A percentile compares a stretch with the other conserved stretches of the same genome.
phyloP scores from a whole-genome alignment of 2,888 invertebrate genomes.

The Thera britannica region DNA sequence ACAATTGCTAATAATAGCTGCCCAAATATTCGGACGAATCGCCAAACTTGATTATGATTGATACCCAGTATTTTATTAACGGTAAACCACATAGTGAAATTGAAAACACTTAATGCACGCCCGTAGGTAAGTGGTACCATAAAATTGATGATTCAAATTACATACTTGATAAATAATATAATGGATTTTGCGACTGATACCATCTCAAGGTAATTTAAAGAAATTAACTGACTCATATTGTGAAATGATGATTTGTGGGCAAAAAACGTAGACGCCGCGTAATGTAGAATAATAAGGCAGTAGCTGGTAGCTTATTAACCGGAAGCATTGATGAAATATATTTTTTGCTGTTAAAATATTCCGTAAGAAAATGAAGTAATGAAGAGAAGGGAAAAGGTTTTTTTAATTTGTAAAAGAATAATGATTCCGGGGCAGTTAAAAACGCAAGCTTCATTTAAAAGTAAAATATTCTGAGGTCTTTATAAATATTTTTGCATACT shows the following conservation, averaged over 20 bases:
- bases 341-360: slow-evolving; percentile 34
- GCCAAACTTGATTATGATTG: slow-evolving; percentile 68
- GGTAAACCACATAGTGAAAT: slow-evolving; percentile 62
- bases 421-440: slow-evolving; percentile 18
- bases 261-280: slow-evolving; percentile 45
- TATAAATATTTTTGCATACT: slow-evolving; percentile 9
- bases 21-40: slow-evolving; percentile 63
- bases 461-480: slow-evolving; percentile 12
- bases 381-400: slow-evolving; percentile 23
- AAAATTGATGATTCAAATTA: slow-evolving; percentile 53
- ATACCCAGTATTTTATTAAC: slow-evolving; percentile 70
- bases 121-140: slow-evolving; percentile 49
- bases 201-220: slow-evolving; percentile 41
- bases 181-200: slow-evolving; percentile 47
- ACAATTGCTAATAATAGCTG: slow-evolving; percentile 57
- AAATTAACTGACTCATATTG: slow-evolving; percentile 42
- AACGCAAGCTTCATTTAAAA: slow-evolving; percentile 21
- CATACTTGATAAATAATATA: slow-evolving; percentile 50
- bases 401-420: slow-evolving; percentile 27
- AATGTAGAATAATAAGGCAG: slow-evolving; percentile 45
- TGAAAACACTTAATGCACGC: slow-evolving; percentile 54
- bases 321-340: slow-evolving; percentile 47
- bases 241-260: slow-evolving; percentile 44
- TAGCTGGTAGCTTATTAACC: slow-evolving; percentile 39
- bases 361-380: slow-evolving; percentile 29